These are phyloP conservation scores for Choreutis nemorana DNA, from an alignment of 2,888 invertebrate genomes.

Conservation along the genomic window DNA sequence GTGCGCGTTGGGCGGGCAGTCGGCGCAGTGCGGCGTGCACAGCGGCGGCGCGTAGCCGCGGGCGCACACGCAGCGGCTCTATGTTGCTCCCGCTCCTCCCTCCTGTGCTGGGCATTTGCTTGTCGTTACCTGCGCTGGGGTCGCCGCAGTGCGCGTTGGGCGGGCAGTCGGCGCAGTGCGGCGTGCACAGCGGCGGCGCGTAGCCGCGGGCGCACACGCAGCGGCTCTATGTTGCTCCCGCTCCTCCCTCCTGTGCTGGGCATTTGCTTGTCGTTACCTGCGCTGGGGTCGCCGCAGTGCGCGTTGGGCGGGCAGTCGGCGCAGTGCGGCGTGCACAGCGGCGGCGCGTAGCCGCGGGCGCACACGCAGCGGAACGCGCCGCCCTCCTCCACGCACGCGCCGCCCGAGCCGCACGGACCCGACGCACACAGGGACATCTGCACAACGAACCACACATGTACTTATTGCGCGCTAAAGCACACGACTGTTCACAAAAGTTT, in stretches of 20 bases:
- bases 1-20: constrained; percentile 56
- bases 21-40: constrained; percentile 36
- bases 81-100: no score
- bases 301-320: constrained; percentile 72
- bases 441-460: no score
- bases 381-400: constrained; percentile 71
- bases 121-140: no score
- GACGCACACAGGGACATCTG: constrained; percentile 71
- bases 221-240: no score
- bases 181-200: not conserved
- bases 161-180: not conserved
- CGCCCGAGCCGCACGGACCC: constrained; percentile 79
- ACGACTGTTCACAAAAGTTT: no score
- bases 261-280: no score
- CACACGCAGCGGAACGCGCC: constrained; percentile 75
- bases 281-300: constrained; percentile 72
- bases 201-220: constrained; percentile 9
- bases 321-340: constrained; percentile 49
- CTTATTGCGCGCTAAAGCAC: no score
- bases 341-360: constrained; percentile 58
- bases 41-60: constrained; percentile 57
- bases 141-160: not conserved
- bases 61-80: constrained; percentile 79
- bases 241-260: no score
- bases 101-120: no score